Percentiles rank a stretch among this genome's conserved stretches.
Conservation (phyloP, 1,140 invertebrate genomes). For the Drosophila pallidifrons region DNA sequence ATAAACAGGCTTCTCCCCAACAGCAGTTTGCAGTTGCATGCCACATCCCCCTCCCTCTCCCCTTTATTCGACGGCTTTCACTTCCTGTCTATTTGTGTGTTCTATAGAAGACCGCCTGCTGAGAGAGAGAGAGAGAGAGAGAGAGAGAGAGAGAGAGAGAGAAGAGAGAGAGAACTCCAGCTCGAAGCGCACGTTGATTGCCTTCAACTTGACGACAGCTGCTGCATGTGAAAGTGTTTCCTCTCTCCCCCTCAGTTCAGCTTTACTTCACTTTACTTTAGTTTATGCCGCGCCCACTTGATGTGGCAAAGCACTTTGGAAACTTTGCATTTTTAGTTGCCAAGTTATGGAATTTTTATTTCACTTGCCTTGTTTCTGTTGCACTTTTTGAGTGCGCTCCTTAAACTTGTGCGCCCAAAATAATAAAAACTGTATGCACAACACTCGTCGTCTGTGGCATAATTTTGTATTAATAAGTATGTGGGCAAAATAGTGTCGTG, state of each 20-base stretch:
- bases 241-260: neutral
- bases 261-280: too few relatives aligned
- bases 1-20: conserved; percentile 21
- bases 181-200: conserved; percentile 45
- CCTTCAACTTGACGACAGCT: conserved; percentile 43
- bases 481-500: neutral
- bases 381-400: conserved; percentile 22
- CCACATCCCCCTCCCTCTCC: neutral
- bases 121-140: neutral
- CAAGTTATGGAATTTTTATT: conserved; percentile 62
- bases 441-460: conserved; percentile 34
- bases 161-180: neutral
- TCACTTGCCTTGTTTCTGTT: conserved; percentile 10
- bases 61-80: neutral
- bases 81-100: conserved; percentile 34
- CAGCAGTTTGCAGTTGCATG: conserved; percentile 20
- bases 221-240: conserved; percentile 45
- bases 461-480: conserved; percentile 22
- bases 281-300: conserved; percentile 12
- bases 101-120: conserved; percentile 21
- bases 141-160: neutral
- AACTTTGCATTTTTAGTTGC: conserved; percentile 66
- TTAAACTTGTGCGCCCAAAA: conserved; percentile 41
- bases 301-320: conserved; percentile 42
- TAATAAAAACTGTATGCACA: conserved; percentile 52